A percentile compares a stretch with the other conserved stretches of the same genome.
Evolutionary conservation across 2,113 vertebrate species (phyloP).

Genomic region (Triplophysa dalaica): DNA sequence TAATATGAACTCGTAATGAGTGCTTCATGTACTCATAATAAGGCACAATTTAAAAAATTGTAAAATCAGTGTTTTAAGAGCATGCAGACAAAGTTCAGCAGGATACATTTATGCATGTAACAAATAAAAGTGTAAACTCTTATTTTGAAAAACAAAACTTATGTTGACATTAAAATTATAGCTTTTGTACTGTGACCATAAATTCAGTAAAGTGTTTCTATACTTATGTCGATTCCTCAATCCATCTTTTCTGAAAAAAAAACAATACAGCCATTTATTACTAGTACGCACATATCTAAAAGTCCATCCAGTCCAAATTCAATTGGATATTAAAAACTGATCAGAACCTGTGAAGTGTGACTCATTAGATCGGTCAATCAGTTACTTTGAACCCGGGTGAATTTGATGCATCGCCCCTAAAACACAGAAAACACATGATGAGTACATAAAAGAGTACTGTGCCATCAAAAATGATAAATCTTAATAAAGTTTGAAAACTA

Average conservation of each 20-base stretch:
- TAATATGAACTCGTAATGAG: no score
- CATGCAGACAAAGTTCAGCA: neutral
- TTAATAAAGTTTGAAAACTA: no score
- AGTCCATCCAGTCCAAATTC: no score
- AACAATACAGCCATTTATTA: neutral
- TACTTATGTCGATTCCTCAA: neutral
- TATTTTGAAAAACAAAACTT: no score
- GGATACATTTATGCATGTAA: neutral
- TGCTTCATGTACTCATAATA: neutral
- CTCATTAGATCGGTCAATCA: constrained; percentile 35
- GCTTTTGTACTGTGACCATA: no score
- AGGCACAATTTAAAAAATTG: neutral
- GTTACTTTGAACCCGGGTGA: constrained; percentile 67
- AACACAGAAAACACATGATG: constrained; percentile 44
- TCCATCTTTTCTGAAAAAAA: neutral
- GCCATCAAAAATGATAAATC: no score
- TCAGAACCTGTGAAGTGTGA: neutral
- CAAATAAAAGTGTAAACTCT: neutral
- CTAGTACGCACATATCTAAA: no score
- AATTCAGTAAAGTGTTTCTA: neutral
- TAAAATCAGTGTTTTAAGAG: neutral
- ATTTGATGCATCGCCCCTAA: constrained; percentile 77
- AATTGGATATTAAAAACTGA: neutral
- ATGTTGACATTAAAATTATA: no score
- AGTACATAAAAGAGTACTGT: neutral